Evolutionary conservation across 2,113 vertebrate genomes (phyloP).

Genomic region (Nothoprocta perdicaria): DNA sequence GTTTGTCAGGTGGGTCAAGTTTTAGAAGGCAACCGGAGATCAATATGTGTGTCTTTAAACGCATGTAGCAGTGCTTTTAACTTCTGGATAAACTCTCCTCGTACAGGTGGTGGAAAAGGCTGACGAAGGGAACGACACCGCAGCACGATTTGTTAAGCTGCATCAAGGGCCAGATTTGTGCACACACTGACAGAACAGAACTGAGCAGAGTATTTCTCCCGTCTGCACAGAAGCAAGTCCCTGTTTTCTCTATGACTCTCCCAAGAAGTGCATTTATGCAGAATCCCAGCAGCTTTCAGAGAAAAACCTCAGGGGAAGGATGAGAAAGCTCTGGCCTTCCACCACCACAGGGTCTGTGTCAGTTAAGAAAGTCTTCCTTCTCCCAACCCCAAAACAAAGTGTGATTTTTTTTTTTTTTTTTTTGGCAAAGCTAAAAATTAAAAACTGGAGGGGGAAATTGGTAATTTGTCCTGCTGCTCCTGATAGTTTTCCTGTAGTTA

Average conservation of each 20-base stretch:
- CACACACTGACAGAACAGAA: neutral
- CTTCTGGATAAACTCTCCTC: neutral
- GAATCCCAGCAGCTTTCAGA: neutral
- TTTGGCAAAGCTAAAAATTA: neutral
- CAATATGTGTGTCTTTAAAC: neutral
- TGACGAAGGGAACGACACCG: neutral
- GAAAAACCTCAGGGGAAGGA: neutral
- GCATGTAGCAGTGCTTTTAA: neutral
- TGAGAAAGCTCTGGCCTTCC: neutral
- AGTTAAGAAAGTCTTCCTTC: neutral
- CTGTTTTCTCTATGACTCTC: neutral
- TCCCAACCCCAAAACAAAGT: neutral
- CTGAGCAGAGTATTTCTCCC: neutral
- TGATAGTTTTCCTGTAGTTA: neutral
- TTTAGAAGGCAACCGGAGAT: neutral
- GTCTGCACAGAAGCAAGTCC: neutral
- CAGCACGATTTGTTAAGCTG: fast-evolving
- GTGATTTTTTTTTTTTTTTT: neutral
- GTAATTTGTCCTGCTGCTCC: constrained; percentile 23
- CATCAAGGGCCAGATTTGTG: fast-evolving
- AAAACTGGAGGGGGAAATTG: neutral
- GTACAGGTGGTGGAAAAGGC: neutral
- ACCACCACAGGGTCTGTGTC: fast-evolving
- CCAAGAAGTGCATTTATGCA: neutral
- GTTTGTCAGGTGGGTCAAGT: neutral